Percentiles rank a stretch among this genome's conserved stretches.
Conservation (phyloP, 2,888 invertebrate genomes). For the Pyrochroa serraticornis region DNA sequence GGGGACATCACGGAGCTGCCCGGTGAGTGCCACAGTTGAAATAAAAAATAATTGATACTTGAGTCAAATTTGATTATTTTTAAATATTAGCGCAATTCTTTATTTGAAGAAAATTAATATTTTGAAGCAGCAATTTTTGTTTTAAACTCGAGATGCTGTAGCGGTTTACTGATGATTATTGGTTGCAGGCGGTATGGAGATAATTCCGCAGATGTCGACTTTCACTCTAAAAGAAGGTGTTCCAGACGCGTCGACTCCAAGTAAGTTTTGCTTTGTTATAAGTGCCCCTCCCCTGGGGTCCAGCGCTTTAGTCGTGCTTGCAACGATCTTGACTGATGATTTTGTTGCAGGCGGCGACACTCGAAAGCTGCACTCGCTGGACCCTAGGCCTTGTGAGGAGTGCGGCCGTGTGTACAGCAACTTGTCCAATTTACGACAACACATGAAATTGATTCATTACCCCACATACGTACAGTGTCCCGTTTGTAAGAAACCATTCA, state of each 20-base stretch:
- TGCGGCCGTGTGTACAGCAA: slow-evolving; percentile 71
- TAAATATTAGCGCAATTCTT: slow-evolving; percentile 4
- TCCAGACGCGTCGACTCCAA: slow-evolving; percentile 39
- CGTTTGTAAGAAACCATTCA: slow-evolving; percentile 67
- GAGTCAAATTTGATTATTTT: neutral
- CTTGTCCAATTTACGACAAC: slow-evolving; percentile 68
- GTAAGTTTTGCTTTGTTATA: slow-evolving; percentile 1
- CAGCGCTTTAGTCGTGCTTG: slow-evolving; percentile 48
- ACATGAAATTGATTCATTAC: slow-evolving; percentile 70
- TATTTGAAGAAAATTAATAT: neutral
- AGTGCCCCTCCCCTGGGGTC: slow-evolving; percentile 28
- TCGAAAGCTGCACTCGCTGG: slow-evolving; percentile 59
- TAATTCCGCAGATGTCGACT: slow-evolving; percentile 53
- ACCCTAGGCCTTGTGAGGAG: slow-evolving; percentile 66
- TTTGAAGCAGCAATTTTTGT: neutral
- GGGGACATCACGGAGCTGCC: slow-evolving; percentile 47
- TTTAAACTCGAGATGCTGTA: neutral
- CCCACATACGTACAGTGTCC: slow-evolving; percentile 67
- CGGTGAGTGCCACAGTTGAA: slow-evolving; percentile 38
- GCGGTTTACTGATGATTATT: neutral
- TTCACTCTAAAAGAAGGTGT: slow-evolving; percentile 46
- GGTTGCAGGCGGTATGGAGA: slow-evolving; percentile 54
- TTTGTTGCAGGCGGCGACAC: slow-evolving; percentile 56
- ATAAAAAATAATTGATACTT: too few relatives aligned
- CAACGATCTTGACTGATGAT: slow-evolving; percentile 46